A percentile compares a stretch with the other conserved stretches of the same genome.
These are phyloP conservation scores for Aethes cnicana DNA, from an alignment of 2,888 invertebrate genomes.

Conservation along the genomic window DNA sequence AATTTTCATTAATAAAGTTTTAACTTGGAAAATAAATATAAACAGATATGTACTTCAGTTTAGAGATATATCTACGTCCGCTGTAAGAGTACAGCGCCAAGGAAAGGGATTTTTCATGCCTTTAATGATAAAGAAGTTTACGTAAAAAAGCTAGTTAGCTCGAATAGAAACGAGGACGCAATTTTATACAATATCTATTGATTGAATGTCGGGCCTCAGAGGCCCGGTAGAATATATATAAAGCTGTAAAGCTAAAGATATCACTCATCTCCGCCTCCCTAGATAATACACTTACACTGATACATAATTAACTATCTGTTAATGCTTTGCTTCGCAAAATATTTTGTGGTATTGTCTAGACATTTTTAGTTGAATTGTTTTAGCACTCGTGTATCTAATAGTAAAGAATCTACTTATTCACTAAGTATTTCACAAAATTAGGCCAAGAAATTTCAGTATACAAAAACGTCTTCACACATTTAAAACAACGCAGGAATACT, in stretches of 20 bases:
- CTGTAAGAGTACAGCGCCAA: slow-evolving; percentile 2
- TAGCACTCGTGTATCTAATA: slow-evolving; percentile 47
- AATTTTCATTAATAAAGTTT: slow-evolving; percentile 9
- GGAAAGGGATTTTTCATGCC: slow-evolving; percentile 5
- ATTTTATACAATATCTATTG: slow-evolving; percentile 40
- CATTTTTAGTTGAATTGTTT: slow-evolving; percentile 28
- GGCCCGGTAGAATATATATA: slow-evolving; percentile 61
- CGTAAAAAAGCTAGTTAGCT: slow-evolving; percentile 38
- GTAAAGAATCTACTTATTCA: slow-evolving; percentile 31
- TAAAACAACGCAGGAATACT: slow-evolving; percentile 14
- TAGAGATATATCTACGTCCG: slow-evolving; percentile 20
- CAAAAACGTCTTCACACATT: slow-evolving; percentile 6
- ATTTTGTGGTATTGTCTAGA: slow-evolving; percentile 65
- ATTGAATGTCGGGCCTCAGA: slow-evolving; percentile 56
- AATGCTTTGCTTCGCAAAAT: slow-evolving; percentile 72
- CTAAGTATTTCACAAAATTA: slow-evolving; percentile 30
- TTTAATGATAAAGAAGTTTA: slow-evolving; percentile 36
- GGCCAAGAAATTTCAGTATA: slow-evolving; percentile 25
- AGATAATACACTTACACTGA: slow-evolving; percentile 67
- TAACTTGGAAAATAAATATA: slow-evolving; percentile 26
- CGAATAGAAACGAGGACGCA: slow-evolving; percentile 42
- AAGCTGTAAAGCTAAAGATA: slow-evolving; percentile 79
- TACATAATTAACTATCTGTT: slow-evolving; percentile 46
- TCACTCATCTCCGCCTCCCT: slow-evolving; percentile 66
- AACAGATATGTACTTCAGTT: slow-evolving; percentile 31